Evolutionary conservation across 2,888 invertebrate genomes (phyloP).

Genomic region (Glaucopsyche alexis): DNA sequence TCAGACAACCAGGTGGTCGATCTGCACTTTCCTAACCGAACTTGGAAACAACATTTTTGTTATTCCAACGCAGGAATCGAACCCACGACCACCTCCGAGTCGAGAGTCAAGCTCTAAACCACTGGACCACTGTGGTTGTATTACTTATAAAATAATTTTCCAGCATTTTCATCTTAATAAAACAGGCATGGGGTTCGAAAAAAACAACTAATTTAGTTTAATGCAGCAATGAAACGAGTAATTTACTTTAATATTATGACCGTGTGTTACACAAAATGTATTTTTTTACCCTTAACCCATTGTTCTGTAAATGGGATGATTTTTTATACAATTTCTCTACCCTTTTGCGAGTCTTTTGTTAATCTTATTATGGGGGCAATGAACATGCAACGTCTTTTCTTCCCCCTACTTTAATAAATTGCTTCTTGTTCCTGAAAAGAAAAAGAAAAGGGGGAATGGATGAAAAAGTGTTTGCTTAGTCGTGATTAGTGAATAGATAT

Average conservation of each 20-base stretch:
- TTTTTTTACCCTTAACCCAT: slow-evolving; percentile 47
- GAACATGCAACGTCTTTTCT: slow-evolving; percentile 58
- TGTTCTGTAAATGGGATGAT: slow-evolving; percentile 61
- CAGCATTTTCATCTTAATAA: neutral
- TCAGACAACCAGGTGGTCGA: too few species aligned
- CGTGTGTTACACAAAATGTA: slow-evolving; percentile 17
- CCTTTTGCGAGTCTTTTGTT: slow-evolving; percentile 50
- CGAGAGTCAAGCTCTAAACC: too few species aligned
- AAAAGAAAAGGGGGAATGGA: slow-evolving; percentile 50
- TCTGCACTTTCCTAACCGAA: too few species aligned
- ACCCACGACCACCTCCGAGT: too few species aligned
- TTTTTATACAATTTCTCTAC: slow-evolving; percentile 51
- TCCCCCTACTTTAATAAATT: slow-evolving; percentile 65
- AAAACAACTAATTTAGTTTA: neutral
- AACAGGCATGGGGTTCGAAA: neutral
- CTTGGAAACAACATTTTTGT: too few species aligned
- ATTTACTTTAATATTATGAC: slow-evolving; percentile 19
- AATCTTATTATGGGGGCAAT: slow-evolving; percentile 52
- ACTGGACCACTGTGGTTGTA: too few species aligned
- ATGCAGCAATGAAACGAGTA: neutral
- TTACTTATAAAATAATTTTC: neutral
- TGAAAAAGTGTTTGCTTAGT: slow-evolving; percentile 56
- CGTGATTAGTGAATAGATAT: slow-evolving; percentile 41
- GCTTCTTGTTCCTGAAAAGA: slow-evolving; percentile 53
- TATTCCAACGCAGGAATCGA: too few species aligned